Evolutionary conservation across 92 coral and sea anemone species (phyloP).

Genomic region (Siderastrea siderea): DNA sequence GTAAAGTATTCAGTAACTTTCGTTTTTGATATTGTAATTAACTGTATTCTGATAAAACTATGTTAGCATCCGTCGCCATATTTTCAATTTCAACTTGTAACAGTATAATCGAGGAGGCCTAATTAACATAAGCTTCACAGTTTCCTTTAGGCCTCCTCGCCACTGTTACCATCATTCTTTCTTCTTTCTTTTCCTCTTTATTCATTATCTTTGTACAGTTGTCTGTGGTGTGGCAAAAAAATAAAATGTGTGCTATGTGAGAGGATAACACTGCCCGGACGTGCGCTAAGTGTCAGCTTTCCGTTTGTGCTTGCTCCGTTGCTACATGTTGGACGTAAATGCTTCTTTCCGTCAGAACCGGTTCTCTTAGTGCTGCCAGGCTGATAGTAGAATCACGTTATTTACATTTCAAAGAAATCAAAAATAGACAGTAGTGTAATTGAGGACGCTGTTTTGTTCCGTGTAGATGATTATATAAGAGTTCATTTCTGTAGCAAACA

Average conservation of each 20-base stretch:
- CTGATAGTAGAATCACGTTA: background rate
- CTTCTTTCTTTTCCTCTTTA: too few relatives aligned
- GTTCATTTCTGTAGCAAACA: background rate
- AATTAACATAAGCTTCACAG: too few relatives aligned
- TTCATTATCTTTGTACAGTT: too few relatives aligned
- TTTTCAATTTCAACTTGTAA: background rate
- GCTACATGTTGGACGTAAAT: background rate
- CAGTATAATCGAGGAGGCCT: background rate
- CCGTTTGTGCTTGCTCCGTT: slow-evolving; percentile 5
- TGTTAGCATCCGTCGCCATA: too few relatives aligned
- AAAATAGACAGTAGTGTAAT: slow-evolving; percentile 21
- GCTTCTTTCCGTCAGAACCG: background rate
- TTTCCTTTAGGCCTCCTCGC: too few relatives aligned
- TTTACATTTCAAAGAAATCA: slow-evolving; percentile 1
- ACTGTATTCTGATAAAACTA: too few relatives aligned
- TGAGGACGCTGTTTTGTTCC: background rate
- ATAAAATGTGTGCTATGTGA: background rate
- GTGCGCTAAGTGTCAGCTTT: background rate
- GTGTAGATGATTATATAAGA: too few relatives aligned
- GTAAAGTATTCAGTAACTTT: too few relatives aligned
- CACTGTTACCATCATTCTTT: too few relatives aligned
- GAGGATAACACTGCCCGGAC: too few relatives aligned
- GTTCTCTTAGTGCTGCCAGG: background rate
- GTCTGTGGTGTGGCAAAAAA: too few relatives aligned
- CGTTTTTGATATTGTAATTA: too few relatives aligned